These are phyloP conservation scores for Netelia virgata DNA, from an alignment of 2,888 invertebrate species.

Conservation along the genomic window DNA sequence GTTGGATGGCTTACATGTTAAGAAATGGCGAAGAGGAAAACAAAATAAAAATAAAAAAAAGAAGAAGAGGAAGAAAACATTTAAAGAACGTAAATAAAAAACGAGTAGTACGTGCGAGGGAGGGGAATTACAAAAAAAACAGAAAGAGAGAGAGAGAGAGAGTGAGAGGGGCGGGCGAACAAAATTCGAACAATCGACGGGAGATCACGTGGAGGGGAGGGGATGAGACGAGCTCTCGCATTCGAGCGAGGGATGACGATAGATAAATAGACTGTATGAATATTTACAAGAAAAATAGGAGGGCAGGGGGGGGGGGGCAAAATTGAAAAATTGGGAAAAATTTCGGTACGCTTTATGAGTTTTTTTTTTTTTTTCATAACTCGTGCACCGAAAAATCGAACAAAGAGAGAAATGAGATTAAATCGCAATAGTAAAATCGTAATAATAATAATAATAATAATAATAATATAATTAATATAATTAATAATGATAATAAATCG, in stretches of 20 bases:
- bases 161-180: constrained; percentile 77
- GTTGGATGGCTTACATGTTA: constrained; percentile 83
- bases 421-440: constrained; percentile 60
- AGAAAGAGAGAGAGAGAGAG: constrained; percentile 75
- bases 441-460: constrained; percentile 48
- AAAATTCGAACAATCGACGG: constrained; percentile 54
- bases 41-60: constrained; percentile 49
- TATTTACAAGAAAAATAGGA: constrained; percentile 72
- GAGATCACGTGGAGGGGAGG: constrained; percentile 5
- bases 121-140: constrained; percentile 46
- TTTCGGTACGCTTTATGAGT: not conserved
- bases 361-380: not conserved
- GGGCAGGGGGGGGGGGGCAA: not conserved
- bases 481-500: constrained; percentile 74
- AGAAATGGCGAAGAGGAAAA: constrained; percentile 70
- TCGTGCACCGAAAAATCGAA: constrained; percentile 25
- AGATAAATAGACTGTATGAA: constrained; percentile 67
- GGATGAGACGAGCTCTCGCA: too few species aligned
- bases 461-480: constrained; percentile 73
- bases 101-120: constrained; percentile 76
- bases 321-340: not conserved
- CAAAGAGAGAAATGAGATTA: constrained; percentile 47
- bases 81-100: constrained; percentile 75
- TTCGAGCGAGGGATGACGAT: constrained; percentile 35
- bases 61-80: constrained; percentile 35